A percentile compares a stretch with the other conserved stretches of the same genome.
These are phyloP conservation scores for Podabrus alpinus DNA, from an alignment of 2,888 invertebrate species.

Conservation along the genomic window DNA sequence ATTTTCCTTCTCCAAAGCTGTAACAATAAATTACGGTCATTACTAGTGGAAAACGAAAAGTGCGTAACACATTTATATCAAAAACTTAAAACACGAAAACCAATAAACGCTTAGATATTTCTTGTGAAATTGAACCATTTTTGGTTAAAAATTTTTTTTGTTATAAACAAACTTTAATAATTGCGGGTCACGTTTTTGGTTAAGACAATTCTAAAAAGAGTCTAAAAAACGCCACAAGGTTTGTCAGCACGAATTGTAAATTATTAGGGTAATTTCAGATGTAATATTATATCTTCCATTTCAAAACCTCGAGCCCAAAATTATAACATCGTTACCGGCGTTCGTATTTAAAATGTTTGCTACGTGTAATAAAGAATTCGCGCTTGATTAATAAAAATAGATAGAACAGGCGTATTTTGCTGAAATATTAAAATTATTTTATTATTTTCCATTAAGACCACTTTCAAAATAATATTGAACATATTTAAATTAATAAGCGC, in stretches of 20 bases:
- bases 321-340: neutral
- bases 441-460: no score
- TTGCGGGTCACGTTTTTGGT: neutral
- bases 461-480: no score
- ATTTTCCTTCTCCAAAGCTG: slow-evolving; percentile 90
- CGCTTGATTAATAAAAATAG: neutral
- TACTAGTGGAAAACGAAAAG: neutral
- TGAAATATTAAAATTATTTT: neutral
- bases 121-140: neutral
- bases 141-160: neutral
- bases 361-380: neutral
- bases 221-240: neutral
- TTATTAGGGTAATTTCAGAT: slow-evolving; percentile 7
- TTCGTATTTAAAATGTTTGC: slow-evolving; percentile 1
- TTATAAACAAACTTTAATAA: neutral
- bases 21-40: slow-evolving; percentile 47
- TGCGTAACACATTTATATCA: neutral
- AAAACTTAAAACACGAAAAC: neutral
- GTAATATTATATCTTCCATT: slow-evolving; percentile 7
- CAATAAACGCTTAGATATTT: neutral
- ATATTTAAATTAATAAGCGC: no score
- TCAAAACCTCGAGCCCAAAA: neutral
- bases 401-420: neutral
- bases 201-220: neutral
- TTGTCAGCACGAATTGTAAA: neutral